phyloP scores from a whole-genome alignment of 2,888 invertebrate species.

The Scaptomyza tumidula region DNA sequence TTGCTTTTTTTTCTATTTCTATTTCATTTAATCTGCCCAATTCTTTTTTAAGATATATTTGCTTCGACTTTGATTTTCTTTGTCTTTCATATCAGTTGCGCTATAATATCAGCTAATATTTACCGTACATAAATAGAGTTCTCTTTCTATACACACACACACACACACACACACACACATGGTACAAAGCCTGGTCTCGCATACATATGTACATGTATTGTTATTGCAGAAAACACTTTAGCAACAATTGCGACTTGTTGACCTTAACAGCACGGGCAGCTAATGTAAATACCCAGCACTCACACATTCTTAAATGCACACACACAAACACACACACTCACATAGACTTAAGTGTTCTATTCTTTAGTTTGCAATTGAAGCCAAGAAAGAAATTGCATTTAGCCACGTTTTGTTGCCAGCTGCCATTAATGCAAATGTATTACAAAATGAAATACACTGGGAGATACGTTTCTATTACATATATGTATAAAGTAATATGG shows the following conservation, averaged over 20 bases:
- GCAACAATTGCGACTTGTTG: slow-evolving; percentile 56
- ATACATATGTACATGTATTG: background rate
- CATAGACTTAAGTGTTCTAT: no score
- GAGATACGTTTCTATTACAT: slow-evolving; percentile 14
- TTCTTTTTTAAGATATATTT: background rate
- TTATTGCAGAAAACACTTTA: slow-evolving; percentile 46
- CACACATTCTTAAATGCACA: background rate
- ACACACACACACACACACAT: no score
- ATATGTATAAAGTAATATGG: slow-evolving; percentile 67
- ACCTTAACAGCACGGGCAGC: slow-evolving; percentile 58
- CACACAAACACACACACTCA: no score
- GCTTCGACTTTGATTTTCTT: slow-evolving; percentile 1
- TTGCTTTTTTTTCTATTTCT: background rate
- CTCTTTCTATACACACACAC: slow-evolving; percentile 10
- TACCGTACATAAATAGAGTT: slow-evolving; percentile 41
- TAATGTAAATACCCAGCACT: slow-evolving; percentile 41
- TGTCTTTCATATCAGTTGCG: slow-evolving; percentile 28
- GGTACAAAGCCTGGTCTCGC: slow-evolving; percentile 1
- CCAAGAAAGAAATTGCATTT: slow-evolving; percentile 61
- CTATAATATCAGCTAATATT: slow-evolving; percentile 46
- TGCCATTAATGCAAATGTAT: slow-evolving; percentile 44
- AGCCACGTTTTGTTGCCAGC: slow-evolving; percentile 21
- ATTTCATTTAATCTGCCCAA: background rate
- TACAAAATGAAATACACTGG: slow-evolving; percentile 19
- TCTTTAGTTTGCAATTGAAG: slow-evolving; percentile 11